phyloP scores from a whole-genome alignment of 1,140 invertebrate genomes.

The Pseudachorutes palmiensis region DNA sequence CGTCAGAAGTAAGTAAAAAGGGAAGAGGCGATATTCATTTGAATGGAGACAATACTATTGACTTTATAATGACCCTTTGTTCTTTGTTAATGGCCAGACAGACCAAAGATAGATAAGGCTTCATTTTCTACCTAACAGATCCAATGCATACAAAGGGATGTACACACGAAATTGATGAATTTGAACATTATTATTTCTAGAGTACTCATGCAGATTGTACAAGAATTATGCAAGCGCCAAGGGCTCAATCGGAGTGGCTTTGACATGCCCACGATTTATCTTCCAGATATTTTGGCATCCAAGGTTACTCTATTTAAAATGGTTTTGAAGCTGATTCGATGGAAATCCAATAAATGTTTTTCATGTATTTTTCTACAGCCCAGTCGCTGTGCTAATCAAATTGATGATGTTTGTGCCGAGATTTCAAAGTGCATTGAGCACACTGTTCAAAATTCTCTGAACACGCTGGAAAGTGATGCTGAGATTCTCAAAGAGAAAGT shows the following conservation, averaged over 20 bases:
- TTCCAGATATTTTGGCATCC: slow-evolving; percentile 43
- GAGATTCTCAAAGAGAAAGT: slow-evolving; percentile 47
- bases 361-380: slow-evolving; percentile 39
- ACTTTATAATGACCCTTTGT: background rate
- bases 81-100: background rate
- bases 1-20: slow-evolving; percentile 40
- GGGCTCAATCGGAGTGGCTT: slow-evolving; percentile 54
- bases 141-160: background rate
- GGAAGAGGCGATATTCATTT: background rate
- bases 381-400: slow-evolving; percentile 52
- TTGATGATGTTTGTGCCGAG: slow-evolving; percentile 53
- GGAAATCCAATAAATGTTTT: background rate
- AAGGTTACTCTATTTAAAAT: background rate
- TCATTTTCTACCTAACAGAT: background rate
- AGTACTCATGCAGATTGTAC: slow-evolving; percentile 59
- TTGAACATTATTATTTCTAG: slow-evolving; percentile 41
- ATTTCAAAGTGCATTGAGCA: slow-evolving; percentile 55
- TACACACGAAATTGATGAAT: background rate
- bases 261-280: slow-evolving; percentile 57
- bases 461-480: slow-evolving; percentile 52
- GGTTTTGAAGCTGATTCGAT: background rate
- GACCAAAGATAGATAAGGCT: background rate
- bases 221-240: slow-evolving; percentile 55
- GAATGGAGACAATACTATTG: background rate
- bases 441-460: slow-evolving; percentile 54